Percentiles rank a stretch among this genome's conserved stretches.
phyloP scores from a whole-genome alignment of 2,113 vertebrate species.

The Oostethus manadensis region DNA sequence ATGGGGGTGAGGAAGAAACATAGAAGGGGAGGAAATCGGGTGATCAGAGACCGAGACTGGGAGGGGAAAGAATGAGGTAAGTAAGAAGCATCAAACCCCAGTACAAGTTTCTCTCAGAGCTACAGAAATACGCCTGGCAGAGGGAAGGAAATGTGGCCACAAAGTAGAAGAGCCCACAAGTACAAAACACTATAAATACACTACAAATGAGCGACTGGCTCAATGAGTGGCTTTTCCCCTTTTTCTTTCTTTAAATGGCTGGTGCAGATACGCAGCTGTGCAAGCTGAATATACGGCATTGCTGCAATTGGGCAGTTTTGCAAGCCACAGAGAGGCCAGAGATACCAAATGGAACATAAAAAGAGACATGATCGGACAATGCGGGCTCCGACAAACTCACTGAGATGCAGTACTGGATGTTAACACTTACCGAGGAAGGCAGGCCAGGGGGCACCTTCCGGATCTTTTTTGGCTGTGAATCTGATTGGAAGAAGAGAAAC shows the following conservation, averaged over 20 bases:
- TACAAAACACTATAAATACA: constrained; percentile 67
- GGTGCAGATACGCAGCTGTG: constrained; percentile 52
- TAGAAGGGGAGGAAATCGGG: constrained; percentile 53
- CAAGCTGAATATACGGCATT: constrained; percentile 40
- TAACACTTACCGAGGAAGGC: constrained; percentile 85
- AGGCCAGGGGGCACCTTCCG: constrained; percentile 93
- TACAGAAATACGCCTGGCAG: constrained; percentile 45
- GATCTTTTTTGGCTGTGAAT: constrained; percentile 91
- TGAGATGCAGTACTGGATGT: constrained; percentile 15
- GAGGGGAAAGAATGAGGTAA: constrained; percentile 50
- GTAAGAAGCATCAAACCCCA: constrained; percentile 49
- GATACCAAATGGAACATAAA: constrained; percentile 37
- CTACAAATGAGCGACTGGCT: constrained; percentile 53
- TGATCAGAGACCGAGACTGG: constrained; percentile 48
- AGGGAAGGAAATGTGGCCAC: constrained; percentile 51
- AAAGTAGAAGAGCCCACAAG: constrained; percentile 61
- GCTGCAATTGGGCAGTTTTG: constrained; percentile 27
- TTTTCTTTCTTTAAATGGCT: constrained; percentile 11
- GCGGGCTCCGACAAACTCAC: constrained; percentile 15
- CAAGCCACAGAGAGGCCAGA: constrained; percentile 26
- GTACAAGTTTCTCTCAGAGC: constrained; percentile 48
- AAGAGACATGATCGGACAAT: constrained; percentile 30
- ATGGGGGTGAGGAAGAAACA: constrained; percentile 27
- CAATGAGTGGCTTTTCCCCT: constrained; percentile 34
- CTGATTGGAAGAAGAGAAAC: constrained; percentile 57